These are phyloP conservation scores for Bombus confusus DNA, from an alignment of 1,140 invertebrate species.

Conservation along the genomic window DNA sequence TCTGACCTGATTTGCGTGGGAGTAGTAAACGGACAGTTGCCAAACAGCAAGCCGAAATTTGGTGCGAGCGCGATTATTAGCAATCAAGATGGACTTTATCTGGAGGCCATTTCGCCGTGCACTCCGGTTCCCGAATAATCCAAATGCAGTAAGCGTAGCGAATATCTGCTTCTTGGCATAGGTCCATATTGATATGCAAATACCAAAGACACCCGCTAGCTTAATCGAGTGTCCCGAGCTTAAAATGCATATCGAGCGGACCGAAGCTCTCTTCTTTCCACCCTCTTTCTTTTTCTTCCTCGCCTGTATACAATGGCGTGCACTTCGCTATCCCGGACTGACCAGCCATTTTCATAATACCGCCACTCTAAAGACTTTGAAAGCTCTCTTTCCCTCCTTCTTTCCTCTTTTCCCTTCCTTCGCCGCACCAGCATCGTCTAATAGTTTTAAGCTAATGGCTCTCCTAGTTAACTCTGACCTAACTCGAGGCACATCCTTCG, in stretches of 20 bases:
- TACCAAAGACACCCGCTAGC: slow-evolving; percentile 66
- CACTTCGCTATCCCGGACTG: slow-evolving; percentile 27
- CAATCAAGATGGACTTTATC: background rate
- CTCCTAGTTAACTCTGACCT: slow-evolving; percentile 62
- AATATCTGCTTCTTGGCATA: slow-evolving; percentile 55
- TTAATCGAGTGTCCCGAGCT: slow-evolving; percentile 75
- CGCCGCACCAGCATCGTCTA: slow-evolving; percentile 54
- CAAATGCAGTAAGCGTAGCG: background rate
- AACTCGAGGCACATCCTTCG: slow-evolving; percentile 55
- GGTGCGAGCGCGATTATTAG: slow-evolving; percentile 1
- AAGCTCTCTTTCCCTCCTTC: slow-evolving; percentile 46
- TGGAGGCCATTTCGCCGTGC: background rate
- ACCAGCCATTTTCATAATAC: slow-evolving; percentile 68
- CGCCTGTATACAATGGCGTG: background rate
- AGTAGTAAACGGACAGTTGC: background rate
- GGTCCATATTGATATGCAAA: slow-evolving; percentile 76
- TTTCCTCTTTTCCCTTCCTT: slow-evolving; percentile 7
- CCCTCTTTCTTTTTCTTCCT: too few species aligned
- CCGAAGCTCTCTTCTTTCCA: background rate
- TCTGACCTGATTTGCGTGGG: background rate
- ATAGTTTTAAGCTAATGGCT: slow-evolving; percentile 75
- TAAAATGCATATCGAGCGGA: slow-evolving; percentile 60
- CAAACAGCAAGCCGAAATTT: background rate
- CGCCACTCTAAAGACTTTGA: slow-evolving; percentile 63
- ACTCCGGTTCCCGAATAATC: slow-evolving; percentile 37